These are phyloP conservation scores for Acanthacorydalis orientalis DNA, from an alignment of 2,888 invertebrate species.

Conservation along the genomic window DNA sequence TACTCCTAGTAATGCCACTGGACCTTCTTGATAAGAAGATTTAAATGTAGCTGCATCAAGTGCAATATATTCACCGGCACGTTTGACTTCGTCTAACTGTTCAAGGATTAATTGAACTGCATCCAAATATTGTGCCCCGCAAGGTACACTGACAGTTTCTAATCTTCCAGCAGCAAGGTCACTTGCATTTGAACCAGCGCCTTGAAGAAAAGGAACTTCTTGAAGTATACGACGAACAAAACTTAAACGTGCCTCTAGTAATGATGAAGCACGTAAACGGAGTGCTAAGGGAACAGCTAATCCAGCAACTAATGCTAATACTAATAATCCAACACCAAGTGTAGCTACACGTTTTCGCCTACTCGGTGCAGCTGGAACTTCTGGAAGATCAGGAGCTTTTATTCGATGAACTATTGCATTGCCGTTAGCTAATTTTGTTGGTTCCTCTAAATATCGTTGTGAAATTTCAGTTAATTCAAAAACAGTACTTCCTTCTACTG, in stretches of 20 bases:
- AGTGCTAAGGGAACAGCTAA: constrained; percentile 33
- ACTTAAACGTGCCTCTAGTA: constrained; percentile 35
- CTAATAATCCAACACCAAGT: constrained; percentile 7
- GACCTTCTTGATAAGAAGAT: constrained; percentile 40
- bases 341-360: constrained; percentile 8
- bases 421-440: constrained; percentile 9
- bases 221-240: constrained; percentile 34
- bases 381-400: constrained; percentile 6
- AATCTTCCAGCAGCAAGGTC: constrained; percentile 35
- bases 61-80: constrained; percentile 33
- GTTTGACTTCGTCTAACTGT: constrained; percentile 46
- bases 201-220: constrained; percentile 37
- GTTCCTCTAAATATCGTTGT: constrained; percentile 2
- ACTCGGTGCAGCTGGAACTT: constrained; percentile 4
- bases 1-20: constrained; percentile 44
- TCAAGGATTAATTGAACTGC: constrained; percentile 48
- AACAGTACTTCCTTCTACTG: constrained; percentile 5
- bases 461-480: constrained; percentile 8
- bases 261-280: constrained; percentile 35
- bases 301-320: constrained; percentile 22
- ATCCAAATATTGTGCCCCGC: constrained; percentile 44
- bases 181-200: constrained; percentile 18
- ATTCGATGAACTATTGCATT: constrained; percentile 7
- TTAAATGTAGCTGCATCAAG: constrained; percentile 35
- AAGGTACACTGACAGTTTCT: constrained; percentile 31